phyloP scores from a whole-genome alignment of 2,797 vertebrate species.

The Darevskia nairensis region DNA sequence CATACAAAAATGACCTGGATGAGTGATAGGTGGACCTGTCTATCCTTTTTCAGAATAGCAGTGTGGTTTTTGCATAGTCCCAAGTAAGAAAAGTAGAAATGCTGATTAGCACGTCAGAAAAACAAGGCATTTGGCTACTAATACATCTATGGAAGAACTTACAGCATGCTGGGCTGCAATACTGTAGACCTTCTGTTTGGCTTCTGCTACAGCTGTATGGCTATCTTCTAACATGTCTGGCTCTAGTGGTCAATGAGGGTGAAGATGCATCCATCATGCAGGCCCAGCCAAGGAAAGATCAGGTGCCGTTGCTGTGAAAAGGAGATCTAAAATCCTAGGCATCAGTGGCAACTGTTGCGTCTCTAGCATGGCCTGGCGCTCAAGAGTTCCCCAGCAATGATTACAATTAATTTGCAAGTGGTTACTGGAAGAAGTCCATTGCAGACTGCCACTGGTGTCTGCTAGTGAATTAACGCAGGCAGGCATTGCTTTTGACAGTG shows the following conservation, averaged over 20 bases:
- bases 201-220: not conserved
- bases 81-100: not conserved
- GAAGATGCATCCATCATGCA: not conserved
- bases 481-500: not conserved
- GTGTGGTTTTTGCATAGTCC: not conserved
- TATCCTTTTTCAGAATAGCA: fast-evolving
- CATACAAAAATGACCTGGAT: too few species aligned
- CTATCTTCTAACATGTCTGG: not conserved
- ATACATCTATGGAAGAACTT: not conserved
- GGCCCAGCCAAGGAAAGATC: not conserved
- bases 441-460: not conserved
- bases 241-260: not conserved
- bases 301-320: not conserved
- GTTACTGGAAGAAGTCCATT: not conserved
- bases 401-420: conserved; percentile 16
- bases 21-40: too few species aligned
- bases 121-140: too few species aligned
- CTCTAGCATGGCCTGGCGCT: not conserved
- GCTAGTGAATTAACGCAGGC: not conserved
- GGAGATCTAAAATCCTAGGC: not conserved
- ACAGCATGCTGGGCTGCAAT: not conserved
- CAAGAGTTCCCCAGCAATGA: not conserved
- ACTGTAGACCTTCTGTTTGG: not conserved
- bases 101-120: not conserved
- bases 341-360: not conserved